Percentiles rank a stretch among this genome's conserved stretches.
These are phyloP conservation scores for Crotalus helleri DNA, from an alignment of 2,113 vertebrate genomes.

Conservation along the genomic window DNA sequence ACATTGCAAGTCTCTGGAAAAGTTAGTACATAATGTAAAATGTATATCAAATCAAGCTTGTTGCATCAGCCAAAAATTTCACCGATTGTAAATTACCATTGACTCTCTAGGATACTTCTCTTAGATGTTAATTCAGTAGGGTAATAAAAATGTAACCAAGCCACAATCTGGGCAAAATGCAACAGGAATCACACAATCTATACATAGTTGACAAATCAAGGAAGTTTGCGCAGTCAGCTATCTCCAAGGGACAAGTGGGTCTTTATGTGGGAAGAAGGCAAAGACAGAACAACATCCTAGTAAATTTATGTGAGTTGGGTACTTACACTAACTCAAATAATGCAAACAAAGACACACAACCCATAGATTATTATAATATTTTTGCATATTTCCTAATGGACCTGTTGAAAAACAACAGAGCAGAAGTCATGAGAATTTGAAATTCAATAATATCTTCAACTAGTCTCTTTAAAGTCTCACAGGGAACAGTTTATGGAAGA, in stretches of 20 bases:
- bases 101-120: not conserved
- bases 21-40: not conserved
- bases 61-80: not conserved
- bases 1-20: not conserved
- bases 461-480: not conserved
- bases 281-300: not conserved
- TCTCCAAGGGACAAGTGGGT: not conserved
- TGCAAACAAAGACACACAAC: not conserved
- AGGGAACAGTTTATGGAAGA: not conserved
- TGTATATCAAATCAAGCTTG: not conserved
- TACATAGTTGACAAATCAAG: not conserved
- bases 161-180: not conserved
- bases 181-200: not conserved
- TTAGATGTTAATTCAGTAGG: not conserved
- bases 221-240: not conserved
- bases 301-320: not conserved
- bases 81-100: not conserved
- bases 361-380: not conserved
- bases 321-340: not conserved
- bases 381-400: not conserved
- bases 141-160: not conserved
- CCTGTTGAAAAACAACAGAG: not conserved
- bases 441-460: not conserved
- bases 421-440: not conserved
- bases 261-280: not conserved